Evolutionary conservation across 2,113 vertebrate genomes (phyloP).

Genomic region (Lophius piscatorius): DNA sequence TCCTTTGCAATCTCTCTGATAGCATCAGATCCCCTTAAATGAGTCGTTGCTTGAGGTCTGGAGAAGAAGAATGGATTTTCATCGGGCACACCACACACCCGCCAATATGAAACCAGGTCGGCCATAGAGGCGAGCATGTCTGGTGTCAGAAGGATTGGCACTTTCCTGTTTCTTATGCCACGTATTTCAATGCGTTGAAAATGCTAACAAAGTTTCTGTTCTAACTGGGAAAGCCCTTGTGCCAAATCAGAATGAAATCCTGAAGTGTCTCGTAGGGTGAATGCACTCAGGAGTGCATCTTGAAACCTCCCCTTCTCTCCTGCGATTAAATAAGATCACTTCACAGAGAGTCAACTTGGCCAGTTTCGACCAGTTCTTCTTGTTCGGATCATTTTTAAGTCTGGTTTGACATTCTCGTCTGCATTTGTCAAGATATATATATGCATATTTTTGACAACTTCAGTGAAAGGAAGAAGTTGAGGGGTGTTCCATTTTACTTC

Average conservation of each 20-base stretch:
- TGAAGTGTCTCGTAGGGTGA: neutral
- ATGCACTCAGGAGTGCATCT: conserved; percentile 2
- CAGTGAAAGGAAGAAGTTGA: conserved; percentile 33
- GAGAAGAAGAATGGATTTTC: conserved; percentile 14
- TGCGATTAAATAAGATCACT: conserved; percentile 1
- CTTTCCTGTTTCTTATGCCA: conserved; percentile 11
- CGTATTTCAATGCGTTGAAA: conserved; percentile 11
- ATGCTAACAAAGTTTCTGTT: conserved; percentile 17
- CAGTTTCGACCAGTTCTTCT: conserved; percentile 5
- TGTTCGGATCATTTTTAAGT: neutral
- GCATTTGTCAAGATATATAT: neutral
- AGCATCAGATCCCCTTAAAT: too few species aligned
- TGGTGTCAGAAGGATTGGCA: conserved; percentile 1
- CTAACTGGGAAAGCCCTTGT: neutral
- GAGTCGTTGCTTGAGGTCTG: too few species aligned
- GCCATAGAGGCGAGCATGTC: conserved; percentile 1
- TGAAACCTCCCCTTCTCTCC: conserved; percentile 5
- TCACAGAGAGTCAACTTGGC: conserved; percentile 21
- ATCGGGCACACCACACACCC: neutral
- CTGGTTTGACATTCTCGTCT: neutral
- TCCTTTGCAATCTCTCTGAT: too few species aligned
- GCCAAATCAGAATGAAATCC: conserved; percentile 5
- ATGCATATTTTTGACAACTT: conserved; percentile 16
- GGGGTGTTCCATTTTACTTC: conserved; percentile 45
- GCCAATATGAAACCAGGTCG: neutral